Conservation (phyloP, 2,113 vertebrate species). For the Lampris megalopsis region DNA sequence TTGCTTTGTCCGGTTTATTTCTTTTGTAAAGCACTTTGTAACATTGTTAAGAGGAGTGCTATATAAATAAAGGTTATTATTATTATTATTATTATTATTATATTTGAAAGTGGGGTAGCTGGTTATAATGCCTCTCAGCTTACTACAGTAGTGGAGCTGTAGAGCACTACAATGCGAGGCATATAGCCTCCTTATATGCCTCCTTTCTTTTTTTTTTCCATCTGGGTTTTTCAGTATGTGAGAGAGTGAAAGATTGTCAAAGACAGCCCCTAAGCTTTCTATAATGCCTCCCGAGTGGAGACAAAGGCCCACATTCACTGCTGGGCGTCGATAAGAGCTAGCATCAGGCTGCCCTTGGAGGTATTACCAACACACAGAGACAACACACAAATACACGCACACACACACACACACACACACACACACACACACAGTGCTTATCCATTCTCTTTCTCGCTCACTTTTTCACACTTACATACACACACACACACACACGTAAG, state of each 20-base stretch:
- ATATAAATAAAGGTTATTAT: too few relatives aligned
- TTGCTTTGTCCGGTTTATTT: too few relatives aligned
- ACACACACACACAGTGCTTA: conserved; percentile 58
- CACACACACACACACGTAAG: conserved; percentile 54
- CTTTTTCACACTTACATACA: background rate
- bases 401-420: conserved; percentile 33
- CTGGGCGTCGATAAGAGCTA: conserved; percentile 80
- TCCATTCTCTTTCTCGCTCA: conserved; percentile 51
- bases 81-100: too few relatives aligned
- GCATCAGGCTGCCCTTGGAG: conserved; percentile 78
- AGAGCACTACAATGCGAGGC: conserved; percentile 41
- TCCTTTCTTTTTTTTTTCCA: conserved; percentile 47
- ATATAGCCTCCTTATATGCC: background rate
- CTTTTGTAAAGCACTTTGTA: too few relatives aligned
- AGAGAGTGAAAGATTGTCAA: conserved; percentile 73
- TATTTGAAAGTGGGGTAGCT: background rate
- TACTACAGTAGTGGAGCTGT: conserved; percentile 47
- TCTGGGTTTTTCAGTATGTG: conserved; percentile 65
- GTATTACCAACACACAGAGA: conserved; percentile 55
- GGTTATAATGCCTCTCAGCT: conserved; percentile 59
- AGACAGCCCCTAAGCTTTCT: conserved; percentile 75
- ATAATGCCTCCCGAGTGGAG: conserved; percentile 74
- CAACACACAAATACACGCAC: background rate
- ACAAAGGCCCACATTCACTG: conserved; percentile 80
- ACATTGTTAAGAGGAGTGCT: too few relatives aligned